phyloP scores from a whole-genome alignment of 2,797 vertebrate genomes.

The Melanotaenia pygmaea region DNA sequence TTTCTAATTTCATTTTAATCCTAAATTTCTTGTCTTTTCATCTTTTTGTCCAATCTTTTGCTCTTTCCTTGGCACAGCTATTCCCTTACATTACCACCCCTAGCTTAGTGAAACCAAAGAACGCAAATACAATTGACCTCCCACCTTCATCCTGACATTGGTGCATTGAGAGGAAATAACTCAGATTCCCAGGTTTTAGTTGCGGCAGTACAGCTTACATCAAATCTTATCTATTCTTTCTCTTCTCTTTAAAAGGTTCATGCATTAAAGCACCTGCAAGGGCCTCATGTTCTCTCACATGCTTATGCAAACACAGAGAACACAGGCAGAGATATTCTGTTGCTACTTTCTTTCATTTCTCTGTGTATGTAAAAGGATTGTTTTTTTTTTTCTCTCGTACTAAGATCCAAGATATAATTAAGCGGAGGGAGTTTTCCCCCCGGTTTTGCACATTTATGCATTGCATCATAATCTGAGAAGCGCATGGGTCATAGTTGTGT shows the following conservation, averaged over 20 bases:
- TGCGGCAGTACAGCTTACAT: constrained; percentile 7
- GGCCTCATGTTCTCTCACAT: constrained; percentile 2
- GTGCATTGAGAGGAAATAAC: constrained; percentile 4
- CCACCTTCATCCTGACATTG: constrained; percentile 3
- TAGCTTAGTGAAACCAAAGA: not conserved
- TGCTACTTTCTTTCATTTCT: not conserved
- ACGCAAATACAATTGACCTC: constrained; percentile 8
- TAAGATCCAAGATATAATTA: not conserved
- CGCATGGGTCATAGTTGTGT: not conserved
- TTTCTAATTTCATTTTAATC: not conserved
- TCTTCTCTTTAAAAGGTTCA: constrained; percentile 25
- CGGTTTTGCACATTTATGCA: not conserved
- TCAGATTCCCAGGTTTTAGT: constrained; percentile 9
- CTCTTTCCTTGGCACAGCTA: not conserved
- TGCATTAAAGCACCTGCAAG: constrained; percentile 13
- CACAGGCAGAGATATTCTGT: constrained; percentile 7
- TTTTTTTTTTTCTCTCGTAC: not conserved
- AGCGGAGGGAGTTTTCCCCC: no score
- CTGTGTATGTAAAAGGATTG: not conserved
- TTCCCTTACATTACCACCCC: not conserved
- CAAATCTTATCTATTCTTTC: not conserved
- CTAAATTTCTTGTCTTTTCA: not conserved
- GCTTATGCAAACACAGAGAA: constrained; percentile 10
- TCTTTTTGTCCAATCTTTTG: not conserved
- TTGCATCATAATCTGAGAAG: not conserved